A percentile compares a stretch with the other conserved stretches of the same genome.
Evolutionary conservation across 1,140 invertebrate genomes (phyloP).

Genomic region (Aphelinus certus): DNA sequence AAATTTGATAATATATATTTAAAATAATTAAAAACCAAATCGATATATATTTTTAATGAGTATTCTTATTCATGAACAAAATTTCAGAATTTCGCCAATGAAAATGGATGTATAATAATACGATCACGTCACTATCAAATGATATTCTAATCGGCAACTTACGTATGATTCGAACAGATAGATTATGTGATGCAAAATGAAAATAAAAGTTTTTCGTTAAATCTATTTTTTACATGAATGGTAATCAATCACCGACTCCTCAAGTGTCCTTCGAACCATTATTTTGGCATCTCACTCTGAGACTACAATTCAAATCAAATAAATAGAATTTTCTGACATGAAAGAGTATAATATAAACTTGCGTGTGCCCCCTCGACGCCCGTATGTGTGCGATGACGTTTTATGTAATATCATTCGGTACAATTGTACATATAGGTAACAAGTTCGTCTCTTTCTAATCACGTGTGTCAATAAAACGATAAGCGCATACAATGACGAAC

Average conservation of each 20-base stretch:
- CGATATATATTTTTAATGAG: background rate
- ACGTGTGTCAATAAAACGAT: constrained; percentile 17
- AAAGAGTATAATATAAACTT: constrained; percentile 20
- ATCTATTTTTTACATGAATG: too few relatives aligned
- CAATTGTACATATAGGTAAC: constrained; percentile 17
- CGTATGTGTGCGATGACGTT: constrained; percentile 17
- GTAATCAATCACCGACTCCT: background rate
- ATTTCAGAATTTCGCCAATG: too few relatives aligned
- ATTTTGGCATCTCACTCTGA: background rate
- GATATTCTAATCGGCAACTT: too few relatives aligned
- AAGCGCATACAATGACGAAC: background rate
- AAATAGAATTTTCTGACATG: background rate
- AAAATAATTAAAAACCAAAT: background rate
- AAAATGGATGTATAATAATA: too few relatives aligned
- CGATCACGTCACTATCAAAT: too few relatives aligned
- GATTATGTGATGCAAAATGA: too few relatives aligned
- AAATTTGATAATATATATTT: background rate
- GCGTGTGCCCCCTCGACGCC: constrained; percentile 31
- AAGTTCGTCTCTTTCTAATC: constrained; percentile 28
- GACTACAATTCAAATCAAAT: background rate
- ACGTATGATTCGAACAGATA: too few relatives aligned
- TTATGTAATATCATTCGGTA: constrained; percentile 21
- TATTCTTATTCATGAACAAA: too few relatives aligned
- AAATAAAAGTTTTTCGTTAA: too few relatives aligned
- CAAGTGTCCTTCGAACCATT: background rate